Conservation (phyloP, 1,140 invertebrate genomes). For the Heliconius hewitsoni region DNA sequence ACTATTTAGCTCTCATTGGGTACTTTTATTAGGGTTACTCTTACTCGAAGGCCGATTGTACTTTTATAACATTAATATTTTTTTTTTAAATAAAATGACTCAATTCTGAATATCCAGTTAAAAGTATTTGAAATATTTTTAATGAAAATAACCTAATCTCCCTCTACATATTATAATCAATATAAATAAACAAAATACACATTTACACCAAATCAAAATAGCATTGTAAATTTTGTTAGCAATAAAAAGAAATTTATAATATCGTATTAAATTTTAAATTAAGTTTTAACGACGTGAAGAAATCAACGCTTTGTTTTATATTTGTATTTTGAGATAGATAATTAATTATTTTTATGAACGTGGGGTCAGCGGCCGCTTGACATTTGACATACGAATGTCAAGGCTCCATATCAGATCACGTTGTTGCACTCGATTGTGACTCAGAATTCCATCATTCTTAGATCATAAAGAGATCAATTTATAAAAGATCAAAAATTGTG, state of each 20-base stretch:
- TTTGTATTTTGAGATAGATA: neutral
- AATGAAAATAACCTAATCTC: too few relatives aligned
- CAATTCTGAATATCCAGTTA: too few relatives aligned
- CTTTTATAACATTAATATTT: too few relatives aligned
- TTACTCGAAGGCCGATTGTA: too few relatives aligned
- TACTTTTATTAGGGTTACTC: too few relatives aligned
- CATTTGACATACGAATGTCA: slow-evolving; percentile 79
- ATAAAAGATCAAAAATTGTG: neutral
- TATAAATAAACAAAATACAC: neutral
- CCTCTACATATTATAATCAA: neutral
- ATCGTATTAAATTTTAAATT: neutral
- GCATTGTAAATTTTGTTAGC: neutral
- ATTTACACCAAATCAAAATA: neutral
- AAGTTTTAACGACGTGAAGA: neutral
- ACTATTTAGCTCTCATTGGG: too few relatives aligned
- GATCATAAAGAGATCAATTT: slow-evolving; percentile 7
- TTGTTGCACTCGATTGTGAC: slow-evolving; percentile 37
- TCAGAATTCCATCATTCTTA: slow-evolving; percentile 8
- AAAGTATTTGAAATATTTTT: too few relatives aligned
- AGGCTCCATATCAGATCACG: slow-evolving; percentile 49
- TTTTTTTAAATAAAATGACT: too few relatives aligned
- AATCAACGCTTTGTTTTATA: neutral
- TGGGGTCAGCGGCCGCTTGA: slow-evolving; percentile 63
- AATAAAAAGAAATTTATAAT: slow-evolving; percentile 5
- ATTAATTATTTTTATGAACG: neutral